Conservation (phyloP, 2,888 invertebrate species). For the Acrobeloides nanus region DNA sequence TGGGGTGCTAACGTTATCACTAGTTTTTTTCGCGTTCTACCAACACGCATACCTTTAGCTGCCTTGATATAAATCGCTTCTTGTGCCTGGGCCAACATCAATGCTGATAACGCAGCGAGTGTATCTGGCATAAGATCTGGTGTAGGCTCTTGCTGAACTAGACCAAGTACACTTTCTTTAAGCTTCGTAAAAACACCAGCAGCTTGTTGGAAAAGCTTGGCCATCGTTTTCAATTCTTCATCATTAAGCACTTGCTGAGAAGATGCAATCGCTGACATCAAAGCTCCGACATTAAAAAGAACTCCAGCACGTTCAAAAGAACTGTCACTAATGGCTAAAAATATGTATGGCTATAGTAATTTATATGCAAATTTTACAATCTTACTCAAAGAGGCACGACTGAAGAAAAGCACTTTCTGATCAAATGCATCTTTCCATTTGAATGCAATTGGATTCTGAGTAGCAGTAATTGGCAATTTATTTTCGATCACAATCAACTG, state of each 20-base stretch:
- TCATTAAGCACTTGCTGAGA: constrained; percentile 76
- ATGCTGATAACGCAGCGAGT: constrained; percentile 71
- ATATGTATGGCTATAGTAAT: no score
- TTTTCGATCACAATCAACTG: constrained; percentile 82
- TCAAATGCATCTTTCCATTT: constrained; percentile 99
- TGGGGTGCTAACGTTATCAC: no score
- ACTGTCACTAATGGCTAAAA: constrained; percentile 59
- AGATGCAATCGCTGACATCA: constrained; percentile 68
- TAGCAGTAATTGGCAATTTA: constrained; percentile 86
- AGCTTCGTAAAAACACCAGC: constrained; percentile 73
- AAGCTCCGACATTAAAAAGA: constrained; percentile 87
- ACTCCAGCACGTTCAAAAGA: constrained; percentile 88
- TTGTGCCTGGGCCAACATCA: constrained; percentile 97
- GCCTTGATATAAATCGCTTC: constrained; percentile 93
- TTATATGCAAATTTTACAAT: background rate
- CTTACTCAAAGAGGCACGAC: constrained; percentile 82
- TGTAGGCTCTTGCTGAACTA: constrained; percentile 84
- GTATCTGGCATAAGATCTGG: constrained; percentile 89
- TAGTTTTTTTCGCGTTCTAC: no score
- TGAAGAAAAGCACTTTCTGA: constrained; percentile 84
- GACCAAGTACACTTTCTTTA: constrained; percentile 63
- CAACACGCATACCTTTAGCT: constrained; percentile 54
- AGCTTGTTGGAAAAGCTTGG: constrained; percentile 77
- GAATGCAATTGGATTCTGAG: constrained; percentile 74
- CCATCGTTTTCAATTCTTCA: constrained; percentile 83